phyloP scores from a whole-genome alignment of 2,113 vertebrate genomes.

The Zosterops borbonicus region DNA sequence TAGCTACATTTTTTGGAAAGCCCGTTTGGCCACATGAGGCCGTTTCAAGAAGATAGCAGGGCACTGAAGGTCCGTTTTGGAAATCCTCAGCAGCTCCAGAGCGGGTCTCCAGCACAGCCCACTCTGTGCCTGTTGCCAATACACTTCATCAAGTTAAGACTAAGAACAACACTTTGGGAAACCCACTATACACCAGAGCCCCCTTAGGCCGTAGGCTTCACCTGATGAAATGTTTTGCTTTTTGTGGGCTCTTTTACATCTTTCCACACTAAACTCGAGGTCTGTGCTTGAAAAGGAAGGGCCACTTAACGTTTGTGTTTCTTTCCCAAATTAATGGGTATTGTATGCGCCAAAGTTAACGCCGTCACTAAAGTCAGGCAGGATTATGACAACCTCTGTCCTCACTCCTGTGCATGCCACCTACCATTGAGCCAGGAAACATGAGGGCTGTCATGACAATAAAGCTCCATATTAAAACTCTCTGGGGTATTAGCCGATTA shows the following conservation, averaged over 20 bases:
- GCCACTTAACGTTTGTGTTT: not conserved
- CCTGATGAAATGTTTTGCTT: slow-evolving; percentile 56
- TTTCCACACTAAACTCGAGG: not conserved
- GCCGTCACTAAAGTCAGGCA: not conserved
- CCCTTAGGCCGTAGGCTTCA: slow-evolving; percentile 6
- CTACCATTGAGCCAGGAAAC: slow-evolving; percentile 54
- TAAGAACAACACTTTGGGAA: slow-evolving; percentile 60
- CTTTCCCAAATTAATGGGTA: slow-evolving; percentile 23
- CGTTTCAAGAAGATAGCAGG: slow-evolving; percentile 4
- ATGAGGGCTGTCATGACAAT: not conserved
- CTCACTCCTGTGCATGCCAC: slow-evolving; percentile 53
- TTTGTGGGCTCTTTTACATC: slow-evolving; percentile 29
- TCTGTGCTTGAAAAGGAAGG: not conserved
- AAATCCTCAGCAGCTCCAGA: not conserved
- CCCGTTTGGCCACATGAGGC: not conserved
- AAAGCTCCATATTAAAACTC: slow-evolving; percentile 52
- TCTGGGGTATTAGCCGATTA: slow-evolving; percentile 10
- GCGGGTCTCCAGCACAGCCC: not conserved
- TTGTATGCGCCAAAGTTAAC: not conserved
- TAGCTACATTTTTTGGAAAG: not conserved
- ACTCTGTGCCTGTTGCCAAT: not conserved
- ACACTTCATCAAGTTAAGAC: slow-evolving; percentile 58
- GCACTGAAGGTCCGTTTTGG: not conserved
- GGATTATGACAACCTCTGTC: slow-evolving; percentile 44
- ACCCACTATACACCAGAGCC: slow-evolving; percentile 60